Evolutionary conservation across 2,888 invertebrate species (phyloP).

Genomic region (Eugnorisma glareosa): DNA sequence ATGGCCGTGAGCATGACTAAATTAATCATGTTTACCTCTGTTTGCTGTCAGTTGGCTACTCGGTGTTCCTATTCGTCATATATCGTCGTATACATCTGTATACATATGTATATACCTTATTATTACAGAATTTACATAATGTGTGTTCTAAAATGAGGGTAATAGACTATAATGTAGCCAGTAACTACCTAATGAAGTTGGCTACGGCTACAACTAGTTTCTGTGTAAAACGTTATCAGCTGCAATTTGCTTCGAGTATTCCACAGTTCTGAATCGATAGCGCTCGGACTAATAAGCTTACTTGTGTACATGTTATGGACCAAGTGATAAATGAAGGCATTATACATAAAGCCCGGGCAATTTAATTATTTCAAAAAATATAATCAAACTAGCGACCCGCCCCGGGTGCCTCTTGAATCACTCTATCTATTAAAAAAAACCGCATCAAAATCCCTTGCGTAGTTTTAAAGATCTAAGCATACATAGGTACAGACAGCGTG

Average conservation of each 20-base stretch:
- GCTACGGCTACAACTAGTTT: not conserved
- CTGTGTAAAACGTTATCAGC: not conserved
- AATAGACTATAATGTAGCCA: not conserved
- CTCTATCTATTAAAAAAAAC: no score
- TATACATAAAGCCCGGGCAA: not conserved
- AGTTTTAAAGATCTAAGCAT: no score
- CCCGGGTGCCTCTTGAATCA: no score
- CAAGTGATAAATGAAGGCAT: not conserved
- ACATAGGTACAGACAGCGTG: no score
- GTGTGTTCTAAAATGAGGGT: conserved; percentile 10
- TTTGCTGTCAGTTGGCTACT: not conserved
- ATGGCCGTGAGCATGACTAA: not conserved
- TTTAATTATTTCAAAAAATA: not conserved
- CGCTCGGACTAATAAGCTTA: not conserved
- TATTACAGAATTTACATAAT: conserved; percentile 4
- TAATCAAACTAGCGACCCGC: no score
- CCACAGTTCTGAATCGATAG: not conserved
- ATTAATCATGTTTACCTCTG: not conserved
- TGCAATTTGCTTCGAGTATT: not conserved
- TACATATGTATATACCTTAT: not conserved
- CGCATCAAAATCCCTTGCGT: no score
- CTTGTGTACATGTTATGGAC: not conserved
- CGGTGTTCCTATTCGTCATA: not conserved
- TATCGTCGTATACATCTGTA: no score
- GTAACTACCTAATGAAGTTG: not conserved